Conservation (phyloP, 64 coral and sea anemone species). For the Cladopsammia gracilis region DNA sequence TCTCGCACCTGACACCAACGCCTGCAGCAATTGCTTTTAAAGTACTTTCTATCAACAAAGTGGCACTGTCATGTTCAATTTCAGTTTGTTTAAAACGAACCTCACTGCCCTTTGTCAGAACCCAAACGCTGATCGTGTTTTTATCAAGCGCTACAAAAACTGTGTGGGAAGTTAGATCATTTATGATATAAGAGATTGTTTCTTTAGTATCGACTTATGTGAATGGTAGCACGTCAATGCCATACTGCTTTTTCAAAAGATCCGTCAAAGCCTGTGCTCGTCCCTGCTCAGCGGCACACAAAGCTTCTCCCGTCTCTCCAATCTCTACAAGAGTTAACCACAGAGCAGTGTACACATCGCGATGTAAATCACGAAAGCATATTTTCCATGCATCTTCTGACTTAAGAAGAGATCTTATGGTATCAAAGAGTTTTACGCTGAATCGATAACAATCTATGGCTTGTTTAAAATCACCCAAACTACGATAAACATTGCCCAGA, state of each 20-base stretch:
- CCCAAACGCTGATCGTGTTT: neutral
- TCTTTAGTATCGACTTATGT: neutral
- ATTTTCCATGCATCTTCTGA: neutral
- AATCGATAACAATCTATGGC: neutral
- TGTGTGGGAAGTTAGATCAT: neutral
- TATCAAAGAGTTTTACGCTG: neutral
- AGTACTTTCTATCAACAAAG: too few relatives aligned
- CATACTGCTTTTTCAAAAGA: neutral
- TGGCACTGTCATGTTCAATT: neutral
- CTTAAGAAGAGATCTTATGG: neutral
- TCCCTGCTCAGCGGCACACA: conserved; percentile 25
- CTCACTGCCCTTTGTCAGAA: neutral
- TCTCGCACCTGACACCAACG: neutral
- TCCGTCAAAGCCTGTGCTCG: neutral
- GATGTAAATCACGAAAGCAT: neutral
- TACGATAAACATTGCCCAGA: too few relatives aligned
- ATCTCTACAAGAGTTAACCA: neutral
- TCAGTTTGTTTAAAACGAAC: neutral
- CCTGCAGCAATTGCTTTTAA: neutral
- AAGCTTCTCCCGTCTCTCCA: conserved; percentile 4
- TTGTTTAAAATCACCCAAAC: neutral
- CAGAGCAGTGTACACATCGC: neutral
- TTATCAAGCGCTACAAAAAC: neutral
- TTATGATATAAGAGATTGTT: neutral
- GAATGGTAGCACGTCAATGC: neutral